Conservation (phyloP, 2,888 invertebrate genomes). For the Rugalucina vietnamica region DNA sequence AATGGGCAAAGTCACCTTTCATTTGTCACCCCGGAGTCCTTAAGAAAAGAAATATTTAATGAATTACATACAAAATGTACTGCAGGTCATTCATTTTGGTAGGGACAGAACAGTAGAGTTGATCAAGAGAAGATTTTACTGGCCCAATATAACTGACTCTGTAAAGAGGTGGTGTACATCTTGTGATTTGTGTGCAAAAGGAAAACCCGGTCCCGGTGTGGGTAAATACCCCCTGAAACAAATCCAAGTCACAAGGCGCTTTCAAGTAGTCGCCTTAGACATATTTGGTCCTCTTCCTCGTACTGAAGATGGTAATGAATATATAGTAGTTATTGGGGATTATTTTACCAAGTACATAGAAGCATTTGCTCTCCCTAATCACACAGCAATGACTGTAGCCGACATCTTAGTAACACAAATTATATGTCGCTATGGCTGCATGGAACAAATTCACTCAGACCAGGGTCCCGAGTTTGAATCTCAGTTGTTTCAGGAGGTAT, state of each 20-base stretch:
- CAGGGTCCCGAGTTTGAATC: constrained; percentile 65
- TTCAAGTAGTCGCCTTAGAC: constrained; percentile 58
- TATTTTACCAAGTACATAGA: constrained; percentile 64
- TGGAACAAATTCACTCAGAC: constrained; percentile 55
- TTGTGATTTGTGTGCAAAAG: constrained; percentile 52
- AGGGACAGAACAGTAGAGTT: constrained; percentile 44
- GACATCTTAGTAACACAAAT: constrained; percentile 57
- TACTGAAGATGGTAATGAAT: constrained; percentile 54
- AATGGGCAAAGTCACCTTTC: background rate
- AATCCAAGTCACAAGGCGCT: constrained; percentile 1
- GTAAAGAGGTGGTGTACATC: constrained; percentile 45
- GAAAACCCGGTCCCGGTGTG: constrained; percentile 58
- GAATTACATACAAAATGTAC: constrained; percentile 40
- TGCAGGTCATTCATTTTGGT: constrained; percentile 54
- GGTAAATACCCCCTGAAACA: constrained; percentile 51
- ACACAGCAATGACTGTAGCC: constrained; percentile 55
- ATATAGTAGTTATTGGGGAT: constrained; percentile 60
- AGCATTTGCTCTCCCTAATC: constrained; percentile 45
- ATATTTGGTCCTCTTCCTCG: constrained; percentile 60
- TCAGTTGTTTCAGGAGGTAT: constrained; percentile 54
- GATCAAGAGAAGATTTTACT: constrained; percentile 48
- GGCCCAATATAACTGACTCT: constrained; percentile 41
- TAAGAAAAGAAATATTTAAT: constrained; percentile 38
- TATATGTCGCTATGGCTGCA: constrained; percentile 51
- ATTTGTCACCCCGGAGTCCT: constrained; percentile 36